Base-by-base conservation (phyloP, 2,888 invertebrate genomes). In the Netelia fuscicornis region DNA sequence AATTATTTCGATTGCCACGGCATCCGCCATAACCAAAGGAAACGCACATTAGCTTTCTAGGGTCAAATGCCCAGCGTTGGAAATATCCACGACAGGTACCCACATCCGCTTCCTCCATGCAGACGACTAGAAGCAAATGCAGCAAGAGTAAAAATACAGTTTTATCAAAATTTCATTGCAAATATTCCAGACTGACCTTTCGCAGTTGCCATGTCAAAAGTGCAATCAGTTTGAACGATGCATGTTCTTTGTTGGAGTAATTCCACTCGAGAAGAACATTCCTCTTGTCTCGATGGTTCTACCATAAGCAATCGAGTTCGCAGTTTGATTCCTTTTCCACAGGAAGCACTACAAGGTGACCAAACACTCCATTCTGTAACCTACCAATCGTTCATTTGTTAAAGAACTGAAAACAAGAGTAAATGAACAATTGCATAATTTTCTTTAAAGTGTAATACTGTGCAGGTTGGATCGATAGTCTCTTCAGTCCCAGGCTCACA, bases 41-140 rank as follows among this genome's bases (percentile, higher is more conserved):
- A 80, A 97, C 95, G 94, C 99, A 99, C 94, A 96, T 96, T 81
- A 96, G 95, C 91, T 96, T 96, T 76, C 94, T 94, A 0, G 96
- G 93, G 91, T 97, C 97, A 95, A 97, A 99, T 87, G 97, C 96
- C 97, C 98, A 99, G 81, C 99, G 96, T 89, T 96, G 96, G 94
- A 97, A 98, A 90, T 96, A 95, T 0, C 98, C 98, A 81, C 97
- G 96, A 93, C 99, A 99, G 1, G 98, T 98, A 0, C 99, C 99
- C 42, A 94, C 94, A 88, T 98, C 97, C 37, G 96, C 95, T 23
- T 95, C 95, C 93, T 97, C 96, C 95, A 96, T 96, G 92, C 98
- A 99, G 77, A 98, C 97, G 90, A 97, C 98, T 98, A 90, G 9
- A 92, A 90, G 77, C 48, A 86, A 80, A 70, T 81, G 87, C n/a